phyloP scores from a whole-genome alignment of 2,888 invertebrate genomes.

The Antitype chi region DNA sequence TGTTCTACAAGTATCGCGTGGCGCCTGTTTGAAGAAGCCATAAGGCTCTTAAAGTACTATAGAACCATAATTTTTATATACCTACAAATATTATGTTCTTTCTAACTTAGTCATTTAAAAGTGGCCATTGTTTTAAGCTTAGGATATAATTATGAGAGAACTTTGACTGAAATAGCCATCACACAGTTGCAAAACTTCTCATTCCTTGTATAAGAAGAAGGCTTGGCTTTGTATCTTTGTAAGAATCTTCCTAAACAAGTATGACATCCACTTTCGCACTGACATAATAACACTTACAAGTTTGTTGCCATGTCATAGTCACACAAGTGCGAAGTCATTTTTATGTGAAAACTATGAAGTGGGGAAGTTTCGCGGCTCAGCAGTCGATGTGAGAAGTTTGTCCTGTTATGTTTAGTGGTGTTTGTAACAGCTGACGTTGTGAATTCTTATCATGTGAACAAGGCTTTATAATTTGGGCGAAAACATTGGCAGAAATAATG shows the following conservation, averaged over 20 bases:
- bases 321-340: slow-evolving; percentile 49
- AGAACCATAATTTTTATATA: background rate
- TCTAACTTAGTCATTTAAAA: background rate
- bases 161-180: background rate
- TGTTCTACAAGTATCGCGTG: too few relatives aligned
- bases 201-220: too few relatives aligned
- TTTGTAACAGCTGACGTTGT: slow-evolving; percentile 34
- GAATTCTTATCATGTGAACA: slow-evolving; percentile 9
- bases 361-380: slow-evolving; percentile 52
- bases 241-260: background rate
- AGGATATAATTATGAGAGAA: background rate
- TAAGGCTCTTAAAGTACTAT: too few relatives aligned
- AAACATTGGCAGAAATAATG: background rate
- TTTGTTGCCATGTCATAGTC: slow-evolving; percentile 27
- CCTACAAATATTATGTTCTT: background rate
- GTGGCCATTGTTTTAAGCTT: background rate
- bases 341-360: slow-evolving; percentile 65
- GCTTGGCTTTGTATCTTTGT: background rate
- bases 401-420: slow-evolving; percentile 41
- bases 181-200: background rate
- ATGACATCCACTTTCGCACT: background rate
- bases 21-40: too few relatives aligned
- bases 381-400: slow-evolving; percentile 48
- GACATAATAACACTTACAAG: slow-evolving; percentile 48
- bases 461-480: background rate